These are phyloP conservation scores for Buphagus erythrorhynchus DNA, from an alignment of 2,797 vertebrate species.

Conservation along the genomic window DNA sequence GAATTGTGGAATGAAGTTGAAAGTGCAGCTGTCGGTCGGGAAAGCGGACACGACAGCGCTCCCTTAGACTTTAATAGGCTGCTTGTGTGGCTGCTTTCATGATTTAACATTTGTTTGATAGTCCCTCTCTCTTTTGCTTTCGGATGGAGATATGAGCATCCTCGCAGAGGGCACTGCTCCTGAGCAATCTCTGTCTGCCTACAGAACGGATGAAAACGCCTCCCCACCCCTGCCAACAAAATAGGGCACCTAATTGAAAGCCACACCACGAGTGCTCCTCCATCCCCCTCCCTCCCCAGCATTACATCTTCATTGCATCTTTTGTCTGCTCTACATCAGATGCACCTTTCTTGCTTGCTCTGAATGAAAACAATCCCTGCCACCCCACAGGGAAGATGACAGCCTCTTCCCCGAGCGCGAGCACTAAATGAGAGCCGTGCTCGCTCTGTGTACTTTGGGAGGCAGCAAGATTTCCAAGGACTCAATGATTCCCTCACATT, in stretches of 20 bases:
- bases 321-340: slow-evolving; percentile 26
- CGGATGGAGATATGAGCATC: neutral
- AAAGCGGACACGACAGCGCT: fast-evolving
- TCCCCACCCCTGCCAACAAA: neutral
- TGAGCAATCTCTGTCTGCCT: neutral
- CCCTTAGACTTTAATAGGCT: neutral
- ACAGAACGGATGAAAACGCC: neutral
- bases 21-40: neutral
- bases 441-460: neutral
- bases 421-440: neutral
- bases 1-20: neutral
- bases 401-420: neutral
- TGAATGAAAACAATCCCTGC: slow-evolving; percentile 18
- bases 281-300: neutral
- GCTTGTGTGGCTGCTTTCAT: neutral
- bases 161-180: neutral
- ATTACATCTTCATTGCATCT: neutral
- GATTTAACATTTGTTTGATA: neutral
- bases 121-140: neutral
- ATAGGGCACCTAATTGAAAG: slow-evolving; percentile 42
- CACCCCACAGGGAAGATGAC: neutral
- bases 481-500: slow-evolving; percentile 28
- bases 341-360: neutral
- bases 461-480: neutral
- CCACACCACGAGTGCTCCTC: neutral